A percentile compares a stretch with the other conserved stretches of the same genome.
phyloP scores from a whole-genome alignment of 1,140 invertebrate species.

The Grapholita molesta region DNA sequence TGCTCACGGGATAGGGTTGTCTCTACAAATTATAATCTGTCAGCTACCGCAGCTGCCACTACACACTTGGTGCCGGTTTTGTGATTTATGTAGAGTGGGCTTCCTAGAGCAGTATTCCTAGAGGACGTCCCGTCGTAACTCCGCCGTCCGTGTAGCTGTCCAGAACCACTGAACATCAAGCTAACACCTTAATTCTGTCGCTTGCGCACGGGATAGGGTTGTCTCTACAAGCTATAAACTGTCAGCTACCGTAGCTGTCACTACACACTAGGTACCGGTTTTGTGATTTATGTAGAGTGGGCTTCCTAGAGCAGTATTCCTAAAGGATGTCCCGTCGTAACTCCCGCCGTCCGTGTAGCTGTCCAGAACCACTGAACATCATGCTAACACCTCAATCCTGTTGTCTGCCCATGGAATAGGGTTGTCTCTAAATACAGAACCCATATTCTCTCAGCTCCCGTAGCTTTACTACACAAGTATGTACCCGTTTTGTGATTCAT shows the following conservation, averaged over 20 bases:
- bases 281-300: not conserved
- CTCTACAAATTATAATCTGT: not conserved
- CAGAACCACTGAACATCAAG: slow-evolving; percentile 11
- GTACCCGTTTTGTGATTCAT: too few species aligned
- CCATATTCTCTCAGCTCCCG: too few species aligned
- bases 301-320: not conserved
- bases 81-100: not conserved
- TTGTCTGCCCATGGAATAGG: too few species aligned
- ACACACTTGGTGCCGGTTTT: too few species aligned
- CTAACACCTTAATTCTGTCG: slow-evolving; percentile 10
- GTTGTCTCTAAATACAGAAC: too few species aligned
- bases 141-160: not conserved
- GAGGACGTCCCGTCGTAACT: not conserved
- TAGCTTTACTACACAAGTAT: too few species aligned
- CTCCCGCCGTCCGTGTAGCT: not conserved
- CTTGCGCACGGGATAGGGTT: not conserved
- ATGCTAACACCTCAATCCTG: slow-evolving; percentile 17
- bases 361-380: slow-evolving; percentile 10
- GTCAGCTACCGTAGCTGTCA: too few species aligned
- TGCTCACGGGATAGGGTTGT: not conserved
- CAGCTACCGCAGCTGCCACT: too few species aligned
- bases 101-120: not conserved
- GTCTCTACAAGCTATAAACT: not conserved
- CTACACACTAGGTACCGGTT: too few species aligned
- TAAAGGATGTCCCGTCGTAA: not conserved